These are phyloP conservation scores for Variabilichromis moorii DNA, from an alignment of 2,113 vertebrate species.

Conservation along the genomic window DNA sequence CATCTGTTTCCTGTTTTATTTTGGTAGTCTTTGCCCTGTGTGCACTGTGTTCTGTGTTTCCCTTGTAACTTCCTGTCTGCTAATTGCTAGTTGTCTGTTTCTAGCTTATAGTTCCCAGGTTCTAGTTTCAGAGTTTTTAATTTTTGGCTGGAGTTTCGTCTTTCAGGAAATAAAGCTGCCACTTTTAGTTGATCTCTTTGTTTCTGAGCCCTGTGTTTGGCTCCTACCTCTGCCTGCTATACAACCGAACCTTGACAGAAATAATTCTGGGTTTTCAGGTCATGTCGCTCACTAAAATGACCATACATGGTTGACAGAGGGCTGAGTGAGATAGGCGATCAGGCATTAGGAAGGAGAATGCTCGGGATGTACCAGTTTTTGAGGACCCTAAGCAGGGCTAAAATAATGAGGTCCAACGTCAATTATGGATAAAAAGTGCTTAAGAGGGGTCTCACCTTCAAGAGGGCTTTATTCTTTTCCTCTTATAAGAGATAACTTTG, in stretches of 20 bases:
- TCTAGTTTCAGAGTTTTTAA: neutral
- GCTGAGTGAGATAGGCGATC: neutral
- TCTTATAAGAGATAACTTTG: neutral
- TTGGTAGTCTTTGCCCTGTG: neutral
- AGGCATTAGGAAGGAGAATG: neutral
- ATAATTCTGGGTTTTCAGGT: neutral
- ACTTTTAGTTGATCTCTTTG: neutral
- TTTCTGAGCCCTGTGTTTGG: neutral
- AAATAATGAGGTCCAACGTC: neutral
- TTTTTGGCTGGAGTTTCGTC: neutral
- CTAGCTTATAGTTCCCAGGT: neutral
- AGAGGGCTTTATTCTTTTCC: neutral
- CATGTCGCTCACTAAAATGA: neutral
- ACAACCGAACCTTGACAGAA: neutral
- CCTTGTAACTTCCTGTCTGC: neutral
- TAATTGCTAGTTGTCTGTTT: neutral
- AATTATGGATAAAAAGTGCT: neutral
- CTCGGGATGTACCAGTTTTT: neutral
- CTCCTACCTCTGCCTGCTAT: neutral
- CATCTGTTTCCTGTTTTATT: neutral
- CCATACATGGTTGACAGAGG: neutral
- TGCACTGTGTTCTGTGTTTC: neutral
- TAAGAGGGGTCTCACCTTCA: neutral
- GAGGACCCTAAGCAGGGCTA: neutral
- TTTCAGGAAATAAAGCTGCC: neutral